Base-by-base conservation (phyloP, 2,113 vertebrate species). In the Hystrix brachyura region DNA sequence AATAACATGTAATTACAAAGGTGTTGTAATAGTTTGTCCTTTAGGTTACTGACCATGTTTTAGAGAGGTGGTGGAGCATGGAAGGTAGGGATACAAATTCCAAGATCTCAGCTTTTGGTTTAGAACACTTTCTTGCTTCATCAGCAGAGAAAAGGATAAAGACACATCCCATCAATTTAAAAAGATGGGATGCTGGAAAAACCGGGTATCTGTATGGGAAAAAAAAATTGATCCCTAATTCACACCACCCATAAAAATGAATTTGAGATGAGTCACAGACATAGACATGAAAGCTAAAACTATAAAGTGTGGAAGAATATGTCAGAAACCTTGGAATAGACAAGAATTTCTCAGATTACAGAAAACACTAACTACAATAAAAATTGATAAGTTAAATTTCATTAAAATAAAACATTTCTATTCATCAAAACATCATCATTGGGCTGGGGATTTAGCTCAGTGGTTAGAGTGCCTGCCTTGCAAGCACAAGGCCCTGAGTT, bases 351-450 rank as follows among this genome's bases (percentile, higher is more conserved):
- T 78, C 90, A 46, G 59, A 83, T 59, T 74, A 87, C 21, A 67
- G 43, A 91, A 74, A 91, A 15, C 29, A 90, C 46, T 53, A 69
- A 82, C 15, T 13, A 59, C 38, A 57, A 57, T 34, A 90, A 71
- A 69, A 69, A 84, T 76, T 67, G 65, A 34, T 67, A n/a, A 18
- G 34, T 69, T 69, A 34, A 67, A 69, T 13, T 62, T 62, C 29
- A 65, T 65, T 71, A 71, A 94, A 79, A 67, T 94, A 17, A 91
- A 94, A 27, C 82, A 87, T 53, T 84, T 83, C 25, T 84, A 69
- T n/a, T 69, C 32, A 69, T n/a, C 84, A 59, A 57, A 82, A 65
- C 10, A 82, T 34, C 32, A 67, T 78, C 64, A 69, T 59, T 38
- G 38, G 2, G 38, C 38, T 38, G 38, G 38, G 38, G 38, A 38